Evolutionary conservation across 2,888 invertebrate genomes (phyloP), one percentile per base, ranked within the genome.

Genomic region (Sthenelais limicola): DNA sequence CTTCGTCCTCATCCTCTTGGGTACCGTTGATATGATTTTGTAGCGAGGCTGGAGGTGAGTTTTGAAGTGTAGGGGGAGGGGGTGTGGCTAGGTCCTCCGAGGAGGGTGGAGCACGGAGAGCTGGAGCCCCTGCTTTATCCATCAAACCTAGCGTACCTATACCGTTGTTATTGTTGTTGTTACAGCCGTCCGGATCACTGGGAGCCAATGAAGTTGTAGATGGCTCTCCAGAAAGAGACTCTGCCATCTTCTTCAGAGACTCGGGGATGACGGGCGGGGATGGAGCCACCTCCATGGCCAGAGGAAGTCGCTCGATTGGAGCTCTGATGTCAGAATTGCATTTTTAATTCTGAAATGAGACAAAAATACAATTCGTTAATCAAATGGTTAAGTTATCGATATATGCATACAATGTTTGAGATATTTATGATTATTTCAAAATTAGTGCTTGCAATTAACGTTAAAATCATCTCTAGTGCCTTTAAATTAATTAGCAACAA

Each of bases 191-290:
- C 30, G 49, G 30, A 52, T 62, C 38, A 1, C 26, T 15, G n/a
- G 62, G 62, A 15, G 62, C 35, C 15, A 43, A 38, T 24, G 62
- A 35, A 5, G 62, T 26, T 24, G 62, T 24, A 35, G 49, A 38
- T 9, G 35, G 33, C 21, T 24, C 48, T 12, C 49, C 49, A 18
- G 54, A 49, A 7, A 54, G 33, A 9, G 70, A 70, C 70, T 70
- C 70, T 12, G 70, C 70, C 70, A 70, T 70, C 70, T 70, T 70
- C 56, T 70, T 70, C 18, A 70, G 70, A 3, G 49, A 51, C 52
- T 70, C 70, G n/a, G 51, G 43, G 54, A 70, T 54, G 56, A 70
- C 51, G 7, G 70, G 51, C 4, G 49, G 51, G 7, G 70, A 70
- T 26, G 70, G 38, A 12, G 49, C 70, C 7, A 70, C 70, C 56